Percentiles rank a stretch among this genome's conserved stretches.
These are phyloP conservation scores for Drosophila rubida DNA, from an alignment of 2,888 invertebrate species.

Conservation along the genomic window DNA sequence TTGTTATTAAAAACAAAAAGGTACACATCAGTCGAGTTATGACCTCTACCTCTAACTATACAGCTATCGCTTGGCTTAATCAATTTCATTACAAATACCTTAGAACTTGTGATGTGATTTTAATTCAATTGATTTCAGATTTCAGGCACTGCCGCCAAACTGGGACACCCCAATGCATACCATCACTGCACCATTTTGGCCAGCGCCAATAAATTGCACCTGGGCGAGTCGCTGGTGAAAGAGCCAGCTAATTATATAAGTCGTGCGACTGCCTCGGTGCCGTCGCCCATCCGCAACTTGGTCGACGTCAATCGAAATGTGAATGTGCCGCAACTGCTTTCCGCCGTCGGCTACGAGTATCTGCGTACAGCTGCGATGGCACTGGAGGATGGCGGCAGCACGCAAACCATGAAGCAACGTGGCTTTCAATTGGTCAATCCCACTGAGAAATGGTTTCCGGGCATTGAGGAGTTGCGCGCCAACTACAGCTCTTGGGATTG, in stretches of 20 bases:
- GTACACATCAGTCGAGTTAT: conserved; percentile 42
- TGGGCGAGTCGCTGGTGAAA: conserved; percentile 90
- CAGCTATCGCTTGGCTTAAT: background rate
- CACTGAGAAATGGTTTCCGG: conserved; percentile 94
- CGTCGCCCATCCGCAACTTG: conserved; percentile 93
- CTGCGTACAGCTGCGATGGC: conserved; percentile 90
- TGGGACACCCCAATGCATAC: conserved; percentile 95
- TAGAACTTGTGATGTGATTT: background rate
- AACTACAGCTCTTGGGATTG: conserved; percentile 93
- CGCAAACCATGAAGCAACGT: conserved; percentile 90
- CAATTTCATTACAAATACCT: background rate
- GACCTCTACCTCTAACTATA: conserved; percentile 31
- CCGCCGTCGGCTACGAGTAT: conserved; percentile 93
- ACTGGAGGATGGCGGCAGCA: conserved; percentile 90
- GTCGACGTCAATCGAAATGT: conserved; percentile 90
- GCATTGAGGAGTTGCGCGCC: conserved; percentile 89
- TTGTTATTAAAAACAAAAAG: conserved; percentile 90
- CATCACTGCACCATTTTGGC: conserved; percentile 98
- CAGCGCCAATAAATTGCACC: conserved; percentile 91
- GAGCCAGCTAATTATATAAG: conserved; percentile 92
- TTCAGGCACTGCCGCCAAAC: conserved; percentile 97
- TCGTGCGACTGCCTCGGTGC: conserved; percentile 93
- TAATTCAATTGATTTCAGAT: conserved; percentile 87
- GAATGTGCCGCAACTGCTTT: conserved; percentile 89
- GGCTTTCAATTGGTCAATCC: conserved; percentile 95